Evolutionary conservation across 2,797 vertebrate genomes (phyloP), one percentile per base, ranked within the genome.

Genomic region (Cirrhinus molitorella): DNA sequence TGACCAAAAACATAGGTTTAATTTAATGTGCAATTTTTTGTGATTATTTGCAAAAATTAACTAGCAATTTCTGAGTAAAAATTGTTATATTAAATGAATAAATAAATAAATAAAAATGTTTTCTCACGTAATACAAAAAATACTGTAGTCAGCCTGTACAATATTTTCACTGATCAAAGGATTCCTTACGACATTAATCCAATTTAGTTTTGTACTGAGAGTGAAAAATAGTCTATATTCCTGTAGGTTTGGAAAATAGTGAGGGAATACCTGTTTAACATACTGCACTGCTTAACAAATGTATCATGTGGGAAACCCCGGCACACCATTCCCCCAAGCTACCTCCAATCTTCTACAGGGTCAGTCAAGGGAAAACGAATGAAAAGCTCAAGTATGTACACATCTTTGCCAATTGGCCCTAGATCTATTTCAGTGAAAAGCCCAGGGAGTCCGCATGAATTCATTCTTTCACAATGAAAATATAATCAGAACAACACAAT

Each of bases 371-470:
- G 87, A 89, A 88, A 86, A 89, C 80, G 12, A 88, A 61, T 63
- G 31, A 63, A 75, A 51, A 74, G 73, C 49, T 68, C 6, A 57
- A 47, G 87, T 28, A 51, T 74, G 72, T 23, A 0, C 80, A 81
- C 1, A n/a, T 63, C 68, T 80, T 68, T 43, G 88, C 91, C 91
- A 91, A 88, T 85, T 93, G 92, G 91, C 91, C n/a, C 16, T 17
- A 75, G 76, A 83, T 89, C 77, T 31, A 16, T 88, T 91, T 90
- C 23, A 85, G 77, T 70, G 87, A 37, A 73, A 80, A 85, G 80
- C 68, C 21, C 8, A 21, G 71, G 77, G 80, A 79, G 85, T 66
- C 63, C 77, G 85, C 84, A 86, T 86, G 87, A 89, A 91, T 85
- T 88, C 88, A 89, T 37, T 73, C 85, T 85, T 90, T 89, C 84